Conservation (phyloP, 2,113 vertebrate genomes). For the Hiodon alosoides region DNA sequence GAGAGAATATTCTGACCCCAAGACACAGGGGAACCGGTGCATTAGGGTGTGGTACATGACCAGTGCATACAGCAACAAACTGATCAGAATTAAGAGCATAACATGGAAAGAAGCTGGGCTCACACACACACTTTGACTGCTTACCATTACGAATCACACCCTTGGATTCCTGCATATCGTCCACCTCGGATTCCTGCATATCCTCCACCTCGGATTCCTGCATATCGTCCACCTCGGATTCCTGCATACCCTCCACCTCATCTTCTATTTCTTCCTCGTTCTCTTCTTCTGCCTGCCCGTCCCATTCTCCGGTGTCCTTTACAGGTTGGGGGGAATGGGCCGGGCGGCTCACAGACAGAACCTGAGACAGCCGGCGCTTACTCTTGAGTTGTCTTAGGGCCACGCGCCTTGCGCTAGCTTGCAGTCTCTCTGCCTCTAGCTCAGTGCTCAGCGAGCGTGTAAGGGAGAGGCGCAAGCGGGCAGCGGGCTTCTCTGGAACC, state of each 20-base stretch:
- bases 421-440: slow-evolving; percentile 27
- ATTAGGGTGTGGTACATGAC: too few species aligned
- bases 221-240: slow-evolving; percentile 3
- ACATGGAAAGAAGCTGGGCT: background rate
- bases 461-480: slow-evolving; percentile 56
- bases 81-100: slow-evolving; percentile 15
- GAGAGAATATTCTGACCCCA: too few species aligned
- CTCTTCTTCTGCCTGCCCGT: slow-evolving; percentile 63
- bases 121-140: slow-evolving; percentile 23
- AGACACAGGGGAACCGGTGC: too few species aligned
- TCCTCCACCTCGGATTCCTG: slow-evolving; percentile 2
- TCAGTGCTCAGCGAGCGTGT: slow-evolving; percentile 43
- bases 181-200: slow-evolving; percentile 1
- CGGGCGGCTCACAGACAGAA: slow-evolving; percentile 26
- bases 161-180: slow-evolving; percentile 24
- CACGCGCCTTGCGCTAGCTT: slow-evolving; percentile 19
- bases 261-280: slow-evolving; percentile 31
- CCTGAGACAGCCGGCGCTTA: slow-evolving; percentile 29
- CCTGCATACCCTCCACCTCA: slow-evolving; percentile 22
- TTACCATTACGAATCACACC: slow-evolving; percentile 39
- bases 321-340: slow-evolving; percentile 25
- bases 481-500: slow-evolving; percentile 58
- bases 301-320: slow-evolving; percentile 32
- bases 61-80: too few species aligned
- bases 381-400: slow-evolving; percentile 34